phyloP scores from a whole-genome alignment of 2,797 vertebrate genomes.

The Thamnophis elegans region DNA sequence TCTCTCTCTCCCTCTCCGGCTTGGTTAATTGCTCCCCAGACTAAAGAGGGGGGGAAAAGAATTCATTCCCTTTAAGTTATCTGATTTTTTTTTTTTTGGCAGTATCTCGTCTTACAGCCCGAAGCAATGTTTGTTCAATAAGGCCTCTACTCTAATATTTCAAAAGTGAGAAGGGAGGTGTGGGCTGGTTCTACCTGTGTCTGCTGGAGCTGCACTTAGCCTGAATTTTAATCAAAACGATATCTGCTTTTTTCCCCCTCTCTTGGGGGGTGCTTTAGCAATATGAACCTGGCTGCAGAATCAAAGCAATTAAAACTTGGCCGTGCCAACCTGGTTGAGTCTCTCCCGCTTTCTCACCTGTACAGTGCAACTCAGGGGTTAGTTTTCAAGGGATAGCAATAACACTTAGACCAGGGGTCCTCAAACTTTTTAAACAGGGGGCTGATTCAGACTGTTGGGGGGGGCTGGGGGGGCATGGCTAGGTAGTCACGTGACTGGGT shows the following conservation, averaged over 20 bases:
- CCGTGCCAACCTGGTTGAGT: background rate
- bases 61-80: background rate
- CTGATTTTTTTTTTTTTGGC: accelerated
- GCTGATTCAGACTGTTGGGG: too few relatives aligned
- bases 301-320: slow-evolving; percentile 43
- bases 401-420: too few relatives aligned
- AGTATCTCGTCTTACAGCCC: background rate
- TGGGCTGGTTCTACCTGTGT: background rate
- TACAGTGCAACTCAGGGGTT: background rate
- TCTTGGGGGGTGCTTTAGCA: accelerated
- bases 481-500: too few relatives aligned
- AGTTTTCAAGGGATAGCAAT: background rate
- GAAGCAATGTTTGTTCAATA: background rate
- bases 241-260: background rate
- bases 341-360: accelerated
- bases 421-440: too few relatives aligned
- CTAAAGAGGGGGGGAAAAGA: background rate
- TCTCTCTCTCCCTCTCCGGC: background rate
- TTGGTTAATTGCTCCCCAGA: background rate
- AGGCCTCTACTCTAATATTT: background rate
- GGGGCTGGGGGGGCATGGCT: too few relatives aligned
- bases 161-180: accelerated
- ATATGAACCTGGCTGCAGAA: slow-evolving; percentile 41
- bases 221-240: background rate
- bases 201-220: accelerated